phyloP scores from a whole-genome alignment of 2,113 vertebrate genomes.

The Elgaria multicarinata region DNA sequence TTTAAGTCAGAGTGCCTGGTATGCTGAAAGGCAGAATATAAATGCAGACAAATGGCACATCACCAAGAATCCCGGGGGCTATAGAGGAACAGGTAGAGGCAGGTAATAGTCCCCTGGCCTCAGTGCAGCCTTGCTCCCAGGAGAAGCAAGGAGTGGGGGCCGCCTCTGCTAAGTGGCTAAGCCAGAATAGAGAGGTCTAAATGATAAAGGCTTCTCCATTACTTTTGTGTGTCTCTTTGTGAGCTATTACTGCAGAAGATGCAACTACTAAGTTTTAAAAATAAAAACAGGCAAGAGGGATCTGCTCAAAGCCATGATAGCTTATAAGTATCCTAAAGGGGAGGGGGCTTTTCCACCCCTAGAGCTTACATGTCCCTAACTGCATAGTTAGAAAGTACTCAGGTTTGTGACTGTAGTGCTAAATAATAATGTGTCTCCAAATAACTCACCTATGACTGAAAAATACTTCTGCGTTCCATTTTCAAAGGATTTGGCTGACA shows the following conservation, averaged over 20 bases:
- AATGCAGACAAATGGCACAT: neutral
- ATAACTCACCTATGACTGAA: neutral
- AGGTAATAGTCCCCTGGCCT: neutral
- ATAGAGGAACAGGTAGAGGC: neutral
- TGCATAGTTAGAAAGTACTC: too few species aligned
- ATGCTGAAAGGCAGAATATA: neutral
- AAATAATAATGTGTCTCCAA: neutral
- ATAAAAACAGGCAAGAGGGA: neutral
- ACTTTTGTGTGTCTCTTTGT: neutral
- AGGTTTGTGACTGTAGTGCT: neutral
- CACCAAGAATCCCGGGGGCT: neutral
- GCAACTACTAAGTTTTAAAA: neutral
- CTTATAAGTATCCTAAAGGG: too few species aligned
- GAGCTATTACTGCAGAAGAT: neutral
- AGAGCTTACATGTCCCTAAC: too few species aligned
- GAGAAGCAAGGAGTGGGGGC: neutral
- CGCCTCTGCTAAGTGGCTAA: neutral
- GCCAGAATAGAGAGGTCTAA: neutral
- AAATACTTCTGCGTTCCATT: neutral
- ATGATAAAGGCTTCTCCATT: neutral
- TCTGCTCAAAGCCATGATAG: neutral
- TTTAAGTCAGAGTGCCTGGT: neutral
- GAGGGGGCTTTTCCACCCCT: too few species aligned
- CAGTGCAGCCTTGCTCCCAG: neutral
- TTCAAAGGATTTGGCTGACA: neutral